Percentiles rank a stretch among this genome's conserved stretches.
These are phyloP conservation scores for Drosophila anomalata DNA, from an alignment of 2,888 invertebrate species.

Conservation along the genomic window DNA sequence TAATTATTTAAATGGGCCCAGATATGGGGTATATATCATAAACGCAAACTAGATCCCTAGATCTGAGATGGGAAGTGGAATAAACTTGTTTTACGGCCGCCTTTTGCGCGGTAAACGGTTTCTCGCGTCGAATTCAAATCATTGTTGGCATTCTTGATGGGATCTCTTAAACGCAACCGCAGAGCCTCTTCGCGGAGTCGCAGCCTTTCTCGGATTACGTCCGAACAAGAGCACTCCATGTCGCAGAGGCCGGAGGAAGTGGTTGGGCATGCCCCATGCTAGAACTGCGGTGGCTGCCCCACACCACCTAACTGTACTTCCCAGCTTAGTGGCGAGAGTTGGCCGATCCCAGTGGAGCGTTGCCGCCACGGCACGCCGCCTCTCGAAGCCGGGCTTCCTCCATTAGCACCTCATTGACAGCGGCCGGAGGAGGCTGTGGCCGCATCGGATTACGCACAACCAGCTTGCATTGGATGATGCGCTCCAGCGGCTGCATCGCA, in stretches of 20 bases:
- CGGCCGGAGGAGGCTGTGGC: constrained; percentile 10
- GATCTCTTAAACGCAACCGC: constrained; percentile 31
- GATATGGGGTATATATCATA: constrained; percentile 24
- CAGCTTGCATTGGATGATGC: constrained; percentile 46
- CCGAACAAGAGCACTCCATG: constrained; percentile 25
- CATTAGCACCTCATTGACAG: constrained; percentile 79
- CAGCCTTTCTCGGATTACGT: constrained; percentile 54
- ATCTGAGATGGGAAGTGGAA: neutral
- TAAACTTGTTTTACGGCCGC: constrained; percentile 1
- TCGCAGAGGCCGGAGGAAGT: constrained; percentile 20
- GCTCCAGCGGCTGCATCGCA: constrained; percentile 70
- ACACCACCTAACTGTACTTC: constrained; percentile 31
- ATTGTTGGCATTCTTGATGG: neutral
- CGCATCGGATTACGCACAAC: constrained; percentile 62
- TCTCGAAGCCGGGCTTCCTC: constrained; percentile 52
- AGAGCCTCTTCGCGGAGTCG: constrained; percentile 27
- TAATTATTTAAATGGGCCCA: constrained; percentile 48
- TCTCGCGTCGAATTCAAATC: constrained; percentile 3
- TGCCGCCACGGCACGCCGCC: constrained; percentile 24
- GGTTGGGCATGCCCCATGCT: constrained; percentile 13
- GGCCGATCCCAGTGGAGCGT: constrained; percentile 28
- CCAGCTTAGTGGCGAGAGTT: constrained; percentile 34
- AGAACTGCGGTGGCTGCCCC: constrained; percentile 18
- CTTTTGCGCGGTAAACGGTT: constrained; percentile 14
- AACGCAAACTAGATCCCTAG: constrained; percentile 12